Evolutionary conservation across 2,888 invertebrate species (phyloP), one percentile per base, ranked within the genome.

Genomic region (Pollenia amentaria): DNA sequence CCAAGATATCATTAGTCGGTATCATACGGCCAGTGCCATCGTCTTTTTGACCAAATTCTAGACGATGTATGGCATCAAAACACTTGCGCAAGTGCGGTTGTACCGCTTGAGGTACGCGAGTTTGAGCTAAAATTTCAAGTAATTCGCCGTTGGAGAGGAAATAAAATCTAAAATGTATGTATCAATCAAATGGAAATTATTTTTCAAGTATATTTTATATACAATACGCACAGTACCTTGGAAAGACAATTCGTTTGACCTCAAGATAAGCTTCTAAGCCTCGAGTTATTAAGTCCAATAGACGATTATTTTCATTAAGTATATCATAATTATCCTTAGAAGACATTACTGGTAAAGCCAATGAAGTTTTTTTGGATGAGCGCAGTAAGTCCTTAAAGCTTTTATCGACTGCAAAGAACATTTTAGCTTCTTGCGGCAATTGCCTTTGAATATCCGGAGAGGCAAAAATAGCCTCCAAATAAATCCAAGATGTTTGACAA

Each of bases 381-480:
- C 97, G 95, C 96, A 98, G 97, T 44, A 97, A 96, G 88, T 97
- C 97, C 91, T 98, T 98, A 95, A 97, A 98, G 0, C 97, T 97
- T 91, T 97, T 98, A 92, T 98, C 98, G 0, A 98, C 98, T 75
- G 95, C 94, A 4, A 95, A 95, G 92, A 98, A 99, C 91, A 98
- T 95, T 90, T 97, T 96, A 0, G 98, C 97, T 92, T 99, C 98
- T 89, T 96, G 96, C 0, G 98, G 98, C 91, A 99, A 94, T 92
- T 98, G 98, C 14, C 98, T 95, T 92, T 98, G 97, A 89, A 99
- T 99, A 91, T 98, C 98, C 0, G 98, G 97, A 0, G 98, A 98
- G 10, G 97, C 96, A 93, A 99, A 99, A 91, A 99, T 98, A 0
- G 98, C 97, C 93, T 99, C 98, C 90, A 99, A 94, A 91, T 99